Conservation (phyloP, 2,888 invertebrate genomes). For the Polyploca ridens region DNA sequence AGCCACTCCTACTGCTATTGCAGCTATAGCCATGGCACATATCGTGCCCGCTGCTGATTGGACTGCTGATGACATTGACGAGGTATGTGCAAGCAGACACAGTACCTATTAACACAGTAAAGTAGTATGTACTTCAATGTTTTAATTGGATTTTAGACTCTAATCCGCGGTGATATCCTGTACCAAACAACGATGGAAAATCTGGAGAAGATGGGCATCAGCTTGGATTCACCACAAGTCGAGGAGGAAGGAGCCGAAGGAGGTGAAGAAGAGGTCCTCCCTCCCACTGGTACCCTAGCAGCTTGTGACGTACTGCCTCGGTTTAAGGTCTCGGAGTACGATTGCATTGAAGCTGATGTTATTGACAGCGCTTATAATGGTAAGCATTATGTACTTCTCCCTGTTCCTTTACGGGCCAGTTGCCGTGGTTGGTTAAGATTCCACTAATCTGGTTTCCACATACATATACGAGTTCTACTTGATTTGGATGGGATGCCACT, state of each 20-base stretch:
- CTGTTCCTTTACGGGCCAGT: background rate
- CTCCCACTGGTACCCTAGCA: slow-evolving; percentile 55
- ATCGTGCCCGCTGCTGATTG: slow-evolving; percentile 60
- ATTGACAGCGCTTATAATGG: slow-evolving; percentile 64
- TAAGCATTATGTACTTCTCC: slow-evolving; percentile 33
- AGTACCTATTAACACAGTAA: too few relatives aligned
- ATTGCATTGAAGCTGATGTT: slow-evolving; percentile 75
- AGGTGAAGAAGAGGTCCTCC: slow-evolving; percentile 51
- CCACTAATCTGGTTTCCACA: too few relatives aligned
- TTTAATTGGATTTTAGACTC: slow-evolving; percentile 40
- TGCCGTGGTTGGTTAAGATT: too few relatives aligned
- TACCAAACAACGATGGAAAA: slow-evolving; percentile 73
- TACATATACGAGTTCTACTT: too few relatives aligned
- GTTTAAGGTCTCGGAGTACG: slow-evolving; percentile 67
- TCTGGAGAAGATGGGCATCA: slow-evolving; percentile 68
- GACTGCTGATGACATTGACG: slow-evolving; percentile 67
- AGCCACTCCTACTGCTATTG: slow-evolving; percentile 68
- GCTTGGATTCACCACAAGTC: slow-evolving; percentile 47
- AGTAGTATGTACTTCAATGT: background rate
- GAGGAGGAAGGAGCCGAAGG: slow-evolving; percentile 37
- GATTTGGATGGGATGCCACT: too few relatives aligned
- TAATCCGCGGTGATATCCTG: slow-evolving; percentile 66
- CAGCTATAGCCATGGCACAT: slow-evolving; percentile 70
- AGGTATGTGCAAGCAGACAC: slow-evolving; percentile 44
- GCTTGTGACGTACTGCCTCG: slow-evolving; percentile 69